phyloP scores from a whole-genome alignment of 2,797 vertebrate genomes.

The Poeciliopsis gracilis region DNA sequence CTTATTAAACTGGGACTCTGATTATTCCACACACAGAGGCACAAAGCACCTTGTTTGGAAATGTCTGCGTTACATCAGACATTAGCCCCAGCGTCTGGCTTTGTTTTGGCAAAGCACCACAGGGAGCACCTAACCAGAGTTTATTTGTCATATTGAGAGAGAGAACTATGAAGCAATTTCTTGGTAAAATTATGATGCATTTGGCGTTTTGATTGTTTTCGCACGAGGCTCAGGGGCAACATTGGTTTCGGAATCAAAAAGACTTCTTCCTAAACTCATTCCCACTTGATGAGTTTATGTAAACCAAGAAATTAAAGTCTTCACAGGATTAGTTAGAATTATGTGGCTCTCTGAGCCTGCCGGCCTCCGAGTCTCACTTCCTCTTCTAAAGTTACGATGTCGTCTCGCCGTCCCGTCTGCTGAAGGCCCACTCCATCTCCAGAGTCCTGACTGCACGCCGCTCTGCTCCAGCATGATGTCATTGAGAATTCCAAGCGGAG shows the following conservation, averaged over 20 bases:
- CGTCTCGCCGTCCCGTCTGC: constrained; percentile 47
- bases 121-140: constrained; percentile 41
- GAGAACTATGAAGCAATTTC: constrained; percentile 47
- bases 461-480: constrained; percentile 75
- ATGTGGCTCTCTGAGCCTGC: constrained; percentile 33
- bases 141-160: constrained; percentile 55
- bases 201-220: constrained; percentile 34
- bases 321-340: constrained; percentile 26
- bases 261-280: constrained; percentile 27
- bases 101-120: constrained; percentile 40
- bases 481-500: constrained; percentile 80
- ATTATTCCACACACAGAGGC: constrained; percentile 20
- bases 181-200: constrained; percentile 37
- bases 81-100: constrained; percentile 11
- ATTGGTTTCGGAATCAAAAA: constrained; percentile 27
- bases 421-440: constrained; percentile 56
- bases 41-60: constrained; percentile 24
- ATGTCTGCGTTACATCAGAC: constrained; percentile 37
- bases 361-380: constrained; percentile 29
- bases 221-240: constrained; percentile 36
- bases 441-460: constrained; percentile 33
- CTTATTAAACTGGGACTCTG: constrained; percentile 23
- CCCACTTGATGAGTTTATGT: constrained; percentile 33
- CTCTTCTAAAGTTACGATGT: constrained; percentile 37
- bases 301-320: constrained; percentile 39